A percentile compares a stretch with the other conserved stretches of the same genome.
These are phyloP conservation scores for Xiphophorus hellerii DNA, from an alignment of 2,113 vertebrate species.

Conservation along the genomic window DNA sequence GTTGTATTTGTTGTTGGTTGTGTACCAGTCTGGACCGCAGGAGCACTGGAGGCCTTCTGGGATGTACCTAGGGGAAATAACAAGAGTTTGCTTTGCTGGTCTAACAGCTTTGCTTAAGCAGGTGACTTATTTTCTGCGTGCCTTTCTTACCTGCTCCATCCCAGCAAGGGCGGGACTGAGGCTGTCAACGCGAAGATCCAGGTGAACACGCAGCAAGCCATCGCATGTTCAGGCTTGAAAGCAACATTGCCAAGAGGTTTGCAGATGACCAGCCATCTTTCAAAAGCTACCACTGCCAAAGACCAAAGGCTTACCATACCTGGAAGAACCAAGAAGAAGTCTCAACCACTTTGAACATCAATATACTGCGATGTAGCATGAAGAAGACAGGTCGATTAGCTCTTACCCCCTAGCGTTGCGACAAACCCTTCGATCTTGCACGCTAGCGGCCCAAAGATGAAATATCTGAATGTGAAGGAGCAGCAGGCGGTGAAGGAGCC, in stretches of 20 bases:
- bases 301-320: conserved; percentile 83
- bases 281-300: conserved; percentile 76
- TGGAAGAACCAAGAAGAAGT: conserved; percentile 35
- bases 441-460: conserved; percentile 71
- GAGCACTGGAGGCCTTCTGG: conserved; percentile 82
- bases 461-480: conserved; percentile 74
- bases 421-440: conserved; percentile 82
- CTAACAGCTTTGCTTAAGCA: neutral
- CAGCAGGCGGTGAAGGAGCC: conserved; percentile 73
- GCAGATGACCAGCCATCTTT: conserved; percentile 81
- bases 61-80: conserved; percentile 72
- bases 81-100: neutral
- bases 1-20: conserved; percentile 80
- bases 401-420: conserved; percentile 78
- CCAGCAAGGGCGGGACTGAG: conserved; percentile 70
- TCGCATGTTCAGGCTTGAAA: conserved; percentile 77
- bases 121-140: neutral
- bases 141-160: conserved; percentile 78
- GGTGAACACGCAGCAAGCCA: conserved; percentile 71
- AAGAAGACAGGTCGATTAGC: neutral
- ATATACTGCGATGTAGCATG: neutral
- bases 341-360: neutral
- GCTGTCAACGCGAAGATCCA: conserved; percentile 71
- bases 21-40: conserved; percentile 83
- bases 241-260: conserved; percentile 79